Evolutionary conservation across 2,113 vertebrate species (phyloP), one percentile per base, ranked within the genome.

Genomic region (Sylvietta virens): DNA sequence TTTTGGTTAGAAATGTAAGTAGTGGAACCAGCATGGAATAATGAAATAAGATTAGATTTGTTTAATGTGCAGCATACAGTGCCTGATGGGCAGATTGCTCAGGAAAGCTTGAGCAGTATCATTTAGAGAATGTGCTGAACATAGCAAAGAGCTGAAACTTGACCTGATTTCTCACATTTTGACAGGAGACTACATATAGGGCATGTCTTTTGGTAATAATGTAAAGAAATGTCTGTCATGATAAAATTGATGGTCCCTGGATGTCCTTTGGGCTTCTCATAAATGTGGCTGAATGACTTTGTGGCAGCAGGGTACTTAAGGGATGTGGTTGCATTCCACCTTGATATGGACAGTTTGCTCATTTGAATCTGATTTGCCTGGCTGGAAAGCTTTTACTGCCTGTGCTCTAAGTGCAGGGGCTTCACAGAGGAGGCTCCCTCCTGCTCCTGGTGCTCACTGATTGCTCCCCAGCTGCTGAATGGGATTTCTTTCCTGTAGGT

Each of bases 201-300:
- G 86, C 96, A 94, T 82, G 26, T 74, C 95, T 81, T 92, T 85
- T 95, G 96, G 86, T 94, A 91, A 92, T 90, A 90, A 89, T 91
- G 85, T 89, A 93, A 87, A 94, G 83, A 94, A 92, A 93, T 85
- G 54, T 82, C 69, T 81, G 88, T 86, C 40, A 95, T 97, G 94
- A 82, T 88, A 35, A 96, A 95, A 96, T 86, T 94, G 95, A 92
- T 97, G 91, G 89, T 97, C 96, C 97, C 96, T 97, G 97, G 86
- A 73, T 97, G 97, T 98, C 97, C 96, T 97, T 97, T 77, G 97
- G 86, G 94, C 88, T 97, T 97, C 96, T 81, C 79, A 71, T 87
- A 81, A 80, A 58, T 19, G 74, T 65, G 86, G 47, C 88, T 96
- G 69, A 92, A 65, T 94, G 86, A 44, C 87, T 82, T 78, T 89